Evolutionary conservation across 2,113 vertebrate genomes (phyloP), one percentile per base, ranked within the genome.

Genomic region (Alligator sinensis): DNA sequence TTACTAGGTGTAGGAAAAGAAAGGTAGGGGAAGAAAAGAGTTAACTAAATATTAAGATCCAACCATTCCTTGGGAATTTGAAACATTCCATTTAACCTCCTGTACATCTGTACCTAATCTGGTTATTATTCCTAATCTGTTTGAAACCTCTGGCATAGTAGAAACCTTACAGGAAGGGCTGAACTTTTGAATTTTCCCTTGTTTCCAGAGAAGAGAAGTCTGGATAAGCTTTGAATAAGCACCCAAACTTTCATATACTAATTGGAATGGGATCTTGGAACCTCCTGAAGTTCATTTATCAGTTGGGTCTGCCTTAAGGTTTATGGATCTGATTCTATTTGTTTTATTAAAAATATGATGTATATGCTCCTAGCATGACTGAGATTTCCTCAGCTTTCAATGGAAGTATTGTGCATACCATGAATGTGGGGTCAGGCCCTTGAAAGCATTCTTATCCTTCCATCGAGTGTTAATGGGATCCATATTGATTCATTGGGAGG

Each of bases 401-500:
- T 92, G 92, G 87, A 77, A 95, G 82, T 91, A 61, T 75, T 95
- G 47, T 22, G 19, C 55, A 80, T 86, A 89, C 27, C 90, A 21
- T 54, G 77, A 80, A 11, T 22, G 58, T 84, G 87, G 79, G 91
- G 24, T 10, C 58, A 79, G 59, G 80, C 21, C 92, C 80, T 68
- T 91, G 70, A 89, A 82, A 77, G 75, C 77, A 93, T 80, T 96
- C 95, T 96, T 86, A 87, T 94, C 87, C 93, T 79, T 47, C 88
- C 72, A 95, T 93, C n/a, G 78, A 95, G 89, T 86, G 87, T 87
- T 96, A 97, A 94, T 86, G 75, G 93, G 90, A 95, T 96, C 91
- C 88, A 16, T 92, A 96, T 96, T 95, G 96, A 95, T 95, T 96
- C 90, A 96, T 95, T 95, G 96, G 93, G 87, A 90, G 93, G 61